Evolutionary conservation across 1,140 invertebrate species (phyloP), one percentile per base, ranked within the genome.

Genomic region (Sarcophaga peregrina): DNA sequence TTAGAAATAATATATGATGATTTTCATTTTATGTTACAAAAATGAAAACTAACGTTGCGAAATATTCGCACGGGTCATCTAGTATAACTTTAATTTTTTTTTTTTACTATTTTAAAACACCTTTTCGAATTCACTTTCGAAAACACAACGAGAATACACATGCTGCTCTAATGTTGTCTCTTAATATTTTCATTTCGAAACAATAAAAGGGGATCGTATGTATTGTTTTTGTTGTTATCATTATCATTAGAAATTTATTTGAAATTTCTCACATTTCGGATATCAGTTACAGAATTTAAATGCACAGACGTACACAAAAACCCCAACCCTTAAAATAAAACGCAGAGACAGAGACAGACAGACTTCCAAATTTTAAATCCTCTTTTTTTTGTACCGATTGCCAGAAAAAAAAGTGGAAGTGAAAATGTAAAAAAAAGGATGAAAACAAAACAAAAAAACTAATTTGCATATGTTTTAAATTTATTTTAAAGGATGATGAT

Each of bases 391-490:
- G 15, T 17, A 8, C 5, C 15, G 58, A 62, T 17, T n/a, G 5
- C 15, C n/a, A n/a, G n/a, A 15, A 62, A 62, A 62, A 62, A 62
- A 62, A 62, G 15, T n/a, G 20, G 20, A 62, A 62, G 20, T 62
- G 20, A 17, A 62, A 62, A 62, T 4, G 58, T n/a, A n/a, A 62
- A 62, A 15, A 13, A 10, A 15, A 13, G 10, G 25, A 74, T 0
- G 13, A 45, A 37, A 9, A 3, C 25, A 45, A 37, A 9, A 3
- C 25, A 74, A 80, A 80, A 80, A 80, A 80, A 80, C 17, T 54
- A 20, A 80, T 80, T 80, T 80, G 50, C 76, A 80, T 80, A 80
- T 50, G 76, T 80, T 52, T 54, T 37, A 52, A 54, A 54, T 54
- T 25, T 20, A 48, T 80, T 80, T 48, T 54, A 20, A 46, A 80